These are phyloP conservation scores for Drosophila erecta DNA, from an alignment of 1,140 invertebrate species.

Conservation along the genomic window DNA sequence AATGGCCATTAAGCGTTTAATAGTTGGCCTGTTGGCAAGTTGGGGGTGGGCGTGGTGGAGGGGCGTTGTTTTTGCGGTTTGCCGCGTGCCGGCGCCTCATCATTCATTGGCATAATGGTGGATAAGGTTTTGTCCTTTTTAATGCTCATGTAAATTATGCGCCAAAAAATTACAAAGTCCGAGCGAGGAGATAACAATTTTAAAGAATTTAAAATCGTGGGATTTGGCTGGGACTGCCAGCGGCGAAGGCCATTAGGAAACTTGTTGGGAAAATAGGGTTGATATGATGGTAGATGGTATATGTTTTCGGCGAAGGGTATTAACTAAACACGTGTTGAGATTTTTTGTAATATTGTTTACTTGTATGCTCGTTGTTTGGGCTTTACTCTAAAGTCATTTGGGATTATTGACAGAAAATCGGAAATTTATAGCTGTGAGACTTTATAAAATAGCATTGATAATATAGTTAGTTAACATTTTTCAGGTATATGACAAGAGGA, in stretches of 20 bases:
- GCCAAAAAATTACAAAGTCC: constrained; percentile 45
- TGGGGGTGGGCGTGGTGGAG: neutral
- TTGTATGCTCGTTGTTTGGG: neutral
- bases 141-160: constrained; percentile 49
- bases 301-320: constrained; percentile 19
- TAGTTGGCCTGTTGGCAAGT: constrained; percentile 27
- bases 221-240: constrained; percentile 40
- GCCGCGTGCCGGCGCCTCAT: constrained; percentile 45
- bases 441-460: neutral
- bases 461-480: too few species aligned
- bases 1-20: constrained; percentile 49
- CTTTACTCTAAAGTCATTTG: constrained; percentile 12
- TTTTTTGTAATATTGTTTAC: constrained; percentile 8
- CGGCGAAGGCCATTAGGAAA: constrained; percentile 31
- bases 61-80: constrained; percentile 41
- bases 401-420: neutral
- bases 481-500: too few species aligned
- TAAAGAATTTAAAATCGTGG: constrained; percentile 50
- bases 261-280: constrained; percentile 20
- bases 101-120: constrained; percentile 18
- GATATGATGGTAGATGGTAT: constrained; percentile 2
- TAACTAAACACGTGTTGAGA: constrained; percentile 36
- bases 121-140: constrained; percentile 11
- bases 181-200: constrained; percentile 41
- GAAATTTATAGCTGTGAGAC: neutral